Base-by-base conservation (phyloP, 2,888 invertebrate genomes). In the Antitype chi region DNA sequence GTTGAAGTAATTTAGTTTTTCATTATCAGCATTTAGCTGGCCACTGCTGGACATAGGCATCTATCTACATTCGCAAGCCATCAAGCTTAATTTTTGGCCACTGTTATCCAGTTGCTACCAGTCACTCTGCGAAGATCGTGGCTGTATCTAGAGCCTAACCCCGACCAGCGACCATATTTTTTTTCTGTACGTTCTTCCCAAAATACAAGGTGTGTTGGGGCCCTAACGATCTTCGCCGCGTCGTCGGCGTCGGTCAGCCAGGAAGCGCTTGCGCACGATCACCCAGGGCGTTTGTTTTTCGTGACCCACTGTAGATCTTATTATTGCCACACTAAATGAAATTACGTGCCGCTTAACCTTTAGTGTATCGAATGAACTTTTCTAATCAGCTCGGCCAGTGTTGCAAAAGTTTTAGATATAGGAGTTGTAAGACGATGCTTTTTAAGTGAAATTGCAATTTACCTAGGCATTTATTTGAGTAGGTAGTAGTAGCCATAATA, bases 231-330 rank as follows among this genome's bases (percentile, higher is more conserved):
- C 69, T 75, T 60, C 59, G 49, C 67, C 5, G 47, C 63, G 53
- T 80, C 76, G 78, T 69, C 72, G 80, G 83, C 76, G 78, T 69
- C 72, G 80, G 83, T 78, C 78, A 81, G 73, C 68, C 78, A 85
- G 87, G 89, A 89, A 89, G 84, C 82, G 77, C 76, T 70, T 72
- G 85, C 82, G 87, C 89, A 90, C 90, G 90, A 90, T 88, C 86
- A 89, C 92, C 88, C 68, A 64, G 70, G 90, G 92, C 91, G 85
- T 87, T 85, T 78, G 88, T 90, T 90, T 90, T 90, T 90, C 92
- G 92, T 93, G 92, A 92, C 90, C 90, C 88, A 90, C 87, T 89
- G 76, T 78, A 82, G 84, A 85, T 83, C 82, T 88, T 81, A 87
- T 75, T 88, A 78, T 86, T 87, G 74, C 81, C 70, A 70, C 73